Evolutionary conservation across 2,888 invertebrate genomes (phyloP), one percentile per base, ranked within the genome.

Genomic region (Caenorhabditis plicata): DNA sequence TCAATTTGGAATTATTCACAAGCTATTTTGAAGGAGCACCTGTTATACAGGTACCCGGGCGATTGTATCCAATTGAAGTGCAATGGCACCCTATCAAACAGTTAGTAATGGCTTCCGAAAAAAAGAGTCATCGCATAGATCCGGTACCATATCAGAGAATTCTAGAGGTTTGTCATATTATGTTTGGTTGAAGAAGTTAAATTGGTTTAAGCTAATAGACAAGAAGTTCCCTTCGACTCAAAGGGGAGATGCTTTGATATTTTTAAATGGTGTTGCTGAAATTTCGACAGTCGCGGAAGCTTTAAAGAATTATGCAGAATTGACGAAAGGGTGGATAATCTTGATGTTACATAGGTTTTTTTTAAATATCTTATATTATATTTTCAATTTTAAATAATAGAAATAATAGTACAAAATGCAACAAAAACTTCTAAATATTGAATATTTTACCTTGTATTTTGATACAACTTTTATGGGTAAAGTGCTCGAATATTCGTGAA

Each of bases 1-100:
- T 98, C 52, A 98, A 99, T 83, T 88, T 96, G 23, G 87, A 92
- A 68, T 84, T 98, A n/a, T 98, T 96, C 82, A 87, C 88, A 63
- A 86, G 87, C 68, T 98, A 93, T 82, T 98, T 98, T 77, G 89
- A 91, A 80, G 86, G 88, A 36, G 90, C 91, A 36, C 88, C 88
- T 53, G 87, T 92, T 44, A 87, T 93, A 71, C 88, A 91, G 85
- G 92, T 96, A 15, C 96, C 96, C 5, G 96, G 98, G 1, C 86
- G 96, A 45, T 84, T 98, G 29, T 92, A 88, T 83, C 92, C 95
- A 0, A 96, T 98, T 66, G 88, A 92, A 80, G 85, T 94, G 32
- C 85, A 89, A 61, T 96, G 94, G 80, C 87, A 88, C 76, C 92
- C 93, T 0, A 86, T 85, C 41, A 78, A 72, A 41, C 72, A 76